Conservation (phyloP, 2,888 invertebrate species). For the Melinaea menophilus region DNA sequence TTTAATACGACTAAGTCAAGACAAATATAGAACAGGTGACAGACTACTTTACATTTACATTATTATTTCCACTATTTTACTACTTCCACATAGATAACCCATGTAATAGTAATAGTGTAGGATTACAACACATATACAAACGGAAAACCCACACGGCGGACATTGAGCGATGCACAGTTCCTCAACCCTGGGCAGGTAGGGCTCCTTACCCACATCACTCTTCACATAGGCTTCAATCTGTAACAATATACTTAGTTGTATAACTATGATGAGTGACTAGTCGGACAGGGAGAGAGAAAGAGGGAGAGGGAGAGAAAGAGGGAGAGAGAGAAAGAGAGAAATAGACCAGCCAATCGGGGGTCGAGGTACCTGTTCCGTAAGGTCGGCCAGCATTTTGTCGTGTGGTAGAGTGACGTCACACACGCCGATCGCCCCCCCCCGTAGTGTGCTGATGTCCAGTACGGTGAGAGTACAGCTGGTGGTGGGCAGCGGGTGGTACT, state of each 20-base stretch:
- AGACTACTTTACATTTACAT: too few species aligned
- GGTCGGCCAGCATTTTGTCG: conserved; percentile 24
- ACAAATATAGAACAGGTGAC: too few species aligned
- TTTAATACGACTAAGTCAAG: too few species aligned
- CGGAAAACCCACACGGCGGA: conserved; percentile 49
- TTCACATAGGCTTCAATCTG: conserved; percentile 61
- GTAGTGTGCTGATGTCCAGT: conserved; percentile 39
- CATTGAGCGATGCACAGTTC: conserved; percentile 57
- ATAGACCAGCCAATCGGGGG: too few species aligned
- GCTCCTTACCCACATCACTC: conserved; percentile 52
- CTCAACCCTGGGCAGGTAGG: conserved; percentile 54
- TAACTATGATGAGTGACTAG: too few species aligned
- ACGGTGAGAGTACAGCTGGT: conserved; percentile 40
- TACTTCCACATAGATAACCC: too few species aligned
- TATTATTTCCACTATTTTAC: too few species aligned
- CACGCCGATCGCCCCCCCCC: conserved; percentile 38
- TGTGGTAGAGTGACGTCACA: conserved; percentile 20
- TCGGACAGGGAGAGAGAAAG: too few species aligned
- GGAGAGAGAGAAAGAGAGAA: too few species aligned
- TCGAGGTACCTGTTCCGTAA: conserved; percentile 7
- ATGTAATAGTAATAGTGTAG: neutral
- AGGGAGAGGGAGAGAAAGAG: too few species aligned
- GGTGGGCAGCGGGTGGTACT: conserved; percentile 39
- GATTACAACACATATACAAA: too few species aligned
- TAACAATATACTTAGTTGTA: conserved; percentile 13